Conservation (phyloP, 2,797 vertebrate species). For the Chrosomus eos region DNA sequence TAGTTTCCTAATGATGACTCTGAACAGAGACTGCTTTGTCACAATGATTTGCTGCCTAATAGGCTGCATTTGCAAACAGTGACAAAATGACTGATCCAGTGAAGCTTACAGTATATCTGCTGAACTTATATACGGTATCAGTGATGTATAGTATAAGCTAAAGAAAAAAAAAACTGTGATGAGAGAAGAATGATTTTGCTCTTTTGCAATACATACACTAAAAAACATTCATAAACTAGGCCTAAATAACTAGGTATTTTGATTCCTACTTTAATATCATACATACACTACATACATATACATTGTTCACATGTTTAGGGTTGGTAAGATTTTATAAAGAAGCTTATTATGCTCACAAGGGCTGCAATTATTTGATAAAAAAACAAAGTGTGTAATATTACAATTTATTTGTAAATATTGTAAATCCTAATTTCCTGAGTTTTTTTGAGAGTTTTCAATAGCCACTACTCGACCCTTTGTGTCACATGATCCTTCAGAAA, state of each 20-base stretch:
- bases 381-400: not conserved
- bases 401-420: not conserved
- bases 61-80: constrained; percentile 1
- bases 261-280: not conserved
- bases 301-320: not conserved
- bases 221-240: not conserved
- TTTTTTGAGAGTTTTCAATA: not conserved
- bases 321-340: not conserved
- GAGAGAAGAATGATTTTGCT: not conserved
- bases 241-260: not conserved
- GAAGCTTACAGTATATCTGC: not conserved
- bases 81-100: not conserved
- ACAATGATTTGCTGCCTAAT: not conserved
- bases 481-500: not conserved
- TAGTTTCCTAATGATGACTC: constrained; percentile 16
- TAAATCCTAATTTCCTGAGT: not conserved
- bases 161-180: not conserved
- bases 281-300: too few relatives aligned
- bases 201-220: not conserved
- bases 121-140: not conserved
- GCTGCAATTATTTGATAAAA: not conserved
- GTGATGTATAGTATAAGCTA: not conserved
- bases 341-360: not conserved
- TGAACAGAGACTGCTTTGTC: constrained; percentile 19
- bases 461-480: not conserved